These are phyloP conservation scores for Macrobrachium nipponense DNA, from an alignment of 1,140 invertebrate species.

Conservation along the genomic window DNA sequence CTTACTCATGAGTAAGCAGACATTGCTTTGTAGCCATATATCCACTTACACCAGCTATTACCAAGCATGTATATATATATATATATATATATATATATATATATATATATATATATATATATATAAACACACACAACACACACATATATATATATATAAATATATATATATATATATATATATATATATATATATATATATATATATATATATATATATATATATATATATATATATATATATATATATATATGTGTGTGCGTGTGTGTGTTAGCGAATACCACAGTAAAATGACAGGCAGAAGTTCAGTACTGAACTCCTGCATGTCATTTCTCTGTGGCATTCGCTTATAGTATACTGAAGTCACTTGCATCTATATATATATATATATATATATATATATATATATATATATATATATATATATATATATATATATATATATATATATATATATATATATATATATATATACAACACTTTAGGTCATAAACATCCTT, in stretches of 20 bases:
- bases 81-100: constrained; percentile 10
- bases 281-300: no score
- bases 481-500: no score
- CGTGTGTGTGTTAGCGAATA: no score
- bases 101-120: constrained; percentile 2
- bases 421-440: constrained; percentile 16
- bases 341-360: no score
- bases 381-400: constrained; percentile 3
- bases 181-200: constrained; percentile 18
- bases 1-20: no score
- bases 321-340: no score
- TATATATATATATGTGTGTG: no score
- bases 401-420: neutral
- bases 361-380: neutral
- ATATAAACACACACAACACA: neutral
- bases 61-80: neutral
- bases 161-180: constrained; percentile 10
- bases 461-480: neutral
- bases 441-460: constrained; percentile 24
- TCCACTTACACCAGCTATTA: no score
- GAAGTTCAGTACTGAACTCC: no score
- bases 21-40: no score
- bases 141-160: neutral
- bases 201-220: neutral
- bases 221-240: constrained; percentile 3